Evolutionary conservation across 1,140 invertebrate species (phyloP).

Genomic region (Aleiodes sp.): DNA sequence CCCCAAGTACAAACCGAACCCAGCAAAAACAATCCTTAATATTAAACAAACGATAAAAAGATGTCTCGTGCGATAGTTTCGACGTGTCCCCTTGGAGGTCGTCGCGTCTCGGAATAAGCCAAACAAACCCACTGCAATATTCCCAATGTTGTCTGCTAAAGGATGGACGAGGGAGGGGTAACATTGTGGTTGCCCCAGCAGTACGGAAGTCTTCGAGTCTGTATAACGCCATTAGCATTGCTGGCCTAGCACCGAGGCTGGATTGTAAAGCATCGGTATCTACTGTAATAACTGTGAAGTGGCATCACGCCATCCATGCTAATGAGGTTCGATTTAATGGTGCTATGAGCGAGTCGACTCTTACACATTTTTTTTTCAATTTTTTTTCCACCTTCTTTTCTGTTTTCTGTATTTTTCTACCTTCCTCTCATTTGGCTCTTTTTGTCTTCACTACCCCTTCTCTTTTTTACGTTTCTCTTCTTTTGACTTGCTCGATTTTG

Average conservation of each 20-base stretch:
- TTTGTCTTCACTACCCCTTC: not conserved
- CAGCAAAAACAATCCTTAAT: too few species aligned
- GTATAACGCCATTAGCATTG: slow-evolving; percentile 62
- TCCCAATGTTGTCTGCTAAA: slow-evolving; percentile 50
- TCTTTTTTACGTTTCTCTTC: not conserved
- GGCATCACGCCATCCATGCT: slow-evolving; percentile 58
- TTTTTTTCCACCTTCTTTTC: slow-evolving; percentile 7
- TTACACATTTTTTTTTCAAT: slow-evolving; percentile 22
- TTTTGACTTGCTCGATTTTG: too few species aligned
- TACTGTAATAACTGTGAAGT: slow-evolving; percentile 66
- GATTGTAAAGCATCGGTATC: slow-evolving; percentile 62
- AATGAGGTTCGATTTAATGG: slow-evolving; percentile 57
- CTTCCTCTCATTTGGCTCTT: not conserved
- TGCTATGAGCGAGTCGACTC: slow-evolving; percentile 40
- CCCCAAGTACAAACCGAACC: too few species aligned
- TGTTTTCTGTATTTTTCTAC: slow-evolving; percentile 8
- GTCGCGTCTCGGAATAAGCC: too few species aligned
- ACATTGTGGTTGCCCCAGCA: too few species aligned
- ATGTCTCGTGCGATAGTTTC: too few species aligned
- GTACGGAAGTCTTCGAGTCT: slow-evolving; percentile 56
- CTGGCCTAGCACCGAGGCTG: slow-evolving; percentile 56
- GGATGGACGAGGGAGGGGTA: too few species aligned
- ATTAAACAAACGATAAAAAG: too few species aligned
- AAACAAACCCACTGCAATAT: slow-evolving; percentile 12
- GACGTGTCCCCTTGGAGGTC: too few species aligned